phyloP scores from a whole-genome alignment of 2,888 invertebrate genomes.

The Anaspis maculata region DNA sequence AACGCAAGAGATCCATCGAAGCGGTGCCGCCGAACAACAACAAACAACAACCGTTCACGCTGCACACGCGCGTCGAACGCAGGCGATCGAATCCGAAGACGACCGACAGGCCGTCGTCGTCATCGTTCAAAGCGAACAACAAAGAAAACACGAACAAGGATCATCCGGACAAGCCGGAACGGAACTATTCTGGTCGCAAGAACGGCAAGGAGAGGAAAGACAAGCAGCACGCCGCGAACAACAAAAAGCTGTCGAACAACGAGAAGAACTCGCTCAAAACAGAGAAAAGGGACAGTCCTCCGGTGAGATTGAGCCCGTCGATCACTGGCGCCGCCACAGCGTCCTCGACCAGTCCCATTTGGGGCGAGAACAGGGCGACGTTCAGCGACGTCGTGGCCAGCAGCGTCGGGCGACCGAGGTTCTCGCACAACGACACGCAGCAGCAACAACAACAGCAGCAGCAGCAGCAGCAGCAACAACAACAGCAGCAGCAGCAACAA shows the following conservation, averaged over 20 bases:
- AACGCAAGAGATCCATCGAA: slow-evolving; percentile 21
- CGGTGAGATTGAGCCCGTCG: slow-evolving; percentile 20
- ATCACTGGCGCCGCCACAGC: slow-evolving; percentile 10
- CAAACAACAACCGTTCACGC: slow-evolving; percentile 15
- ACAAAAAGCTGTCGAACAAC: slow-evolving; percentile 3
- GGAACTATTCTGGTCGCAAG: slow-evolving; percentile 3
- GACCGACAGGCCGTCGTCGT: slow-evolving; percentile 10
- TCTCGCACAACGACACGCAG: too few relatives aligned
- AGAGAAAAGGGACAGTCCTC: slow-evolving; percentile 12
- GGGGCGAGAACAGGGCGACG: slow-evolving; percentile 50
- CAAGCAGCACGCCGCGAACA: slow-evolving; percentile 3
- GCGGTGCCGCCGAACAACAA: slow-evolving; percentile 16
- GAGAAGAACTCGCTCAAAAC: slow-evolving; percentile 3
- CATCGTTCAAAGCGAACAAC: background rate
- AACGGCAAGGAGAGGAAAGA: background rate
- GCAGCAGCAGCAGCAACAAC: too few relatives aligned
- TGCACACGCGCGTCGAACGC: slow-evolving; percentile 11
- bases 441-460: too few relatives aligned
- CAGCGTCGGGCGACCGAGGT: slow-evolving; percentile 33
- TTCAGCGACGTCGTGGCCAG: slow-evolving; percentile 55
- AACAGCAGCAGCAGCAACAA: slow-evolving; percentile 20
- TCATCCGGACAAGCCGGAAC: background rate
- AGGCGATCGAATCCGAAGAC: slow-evolving; percentile 15
- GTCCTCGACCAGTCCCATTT: slow-evolving; percentile 39
- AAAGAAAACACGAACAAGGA: background rate